Evolutionary conservation across 1,140 invertebrate genomes (phyloP), one percentile per base, ranked within the genome.

Genomic region (Hylaeus anthracinus): DNA sequence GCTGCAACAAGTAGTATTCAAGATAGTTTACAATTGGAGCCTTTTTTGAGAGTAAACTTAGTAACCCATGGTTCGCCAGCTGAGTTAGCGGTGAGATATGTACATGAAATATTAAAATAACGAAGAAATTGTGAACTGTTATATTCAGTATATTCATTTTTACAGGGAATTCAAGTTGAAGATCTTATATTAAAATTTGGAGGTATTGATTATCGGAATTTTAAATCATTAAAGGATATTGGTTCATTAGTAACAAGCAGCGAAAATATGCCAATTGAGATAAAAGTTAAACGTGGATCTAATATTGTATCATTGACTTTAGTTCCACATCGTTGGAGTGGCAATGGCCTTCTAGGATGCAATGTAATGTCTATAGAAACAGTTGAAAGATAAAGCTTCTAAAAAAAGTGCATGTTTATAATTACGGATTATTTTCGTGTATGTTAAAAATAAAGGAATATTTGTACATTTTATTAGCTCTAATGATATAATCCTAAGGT

Each of bases 121-220:
- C 72, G 81, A 14, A 53, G 82, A 83, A 66, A 53, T 53, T 45
- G 9, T 70, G 4, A 45, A 53, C 43, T 12, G 61, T 78, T 39
- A 67, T 70, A 45, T 61, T 51, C 55, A 63, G 55, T 8, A 80
- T 56, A 76, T 72, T 60, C 67, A 43, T 87, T 82, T 86, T 94
- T 94, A 63, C 89, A 98, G 97, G 97, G 97, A n/a, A 92, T 98
- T 3, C 90, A 94, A 86, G 94, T 95, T 43, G 95, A 95, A 61
- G 98, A 98, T 94, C 91, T 95, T 58, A 94, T 98, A 5, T 84
- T 97, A 2, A 94, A 97, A 86, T 98, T 98, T 95, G 98, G 98
- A n/a, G 97, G 97, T 0, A 92, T 98, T 2, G 96, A 96, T 83
- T 90, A 91, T 39, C 93, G 90, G 9, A 98, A 98, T 92, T 98